Evolutionary conservation across 2,113 vertebrate genomes (phyloP).

Genomic region (Aegithalos caudatus): DNA sequence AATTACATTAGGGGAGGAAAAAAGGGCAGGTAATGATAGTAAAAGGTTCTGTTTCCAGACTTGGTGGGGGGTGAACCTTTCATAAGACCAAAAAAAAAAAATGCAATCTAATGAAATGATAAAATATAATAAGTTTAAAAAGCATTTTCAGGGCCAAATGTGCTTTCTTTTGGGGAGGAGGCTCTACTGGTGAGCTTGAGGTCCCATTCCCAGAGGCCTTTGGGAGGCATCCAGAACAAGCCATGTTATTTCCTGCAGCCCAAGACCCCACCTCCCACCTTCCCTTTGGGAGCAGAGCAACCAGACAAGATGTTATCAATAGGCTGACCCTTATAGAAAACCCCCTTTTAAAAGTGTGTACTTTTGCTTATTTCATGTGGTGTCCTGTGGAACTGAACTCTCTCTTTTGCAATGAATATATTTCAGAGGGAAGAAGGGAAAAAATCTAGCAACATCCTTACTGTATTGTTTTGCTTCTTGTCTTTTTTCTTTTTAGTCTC

Average conservation of each 20-base stretch:
- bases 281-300: constrained; percentile 60
- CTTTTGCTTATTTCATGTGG: constrained; percentile 71
- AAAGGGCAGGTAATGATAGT: not conserved
- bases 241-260: constrained; percentile 40
- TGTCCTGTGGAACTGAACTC: constrained; percentile 49
- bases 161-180: not conserved
- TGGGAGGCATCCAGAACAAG: not conserved
- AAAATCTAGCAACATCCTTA: constrained; percentile 55
- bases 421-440: constrained; percentile 29
- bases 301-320: constrained; percentile 74
- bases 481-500: not conserved
- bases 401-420: not conserved
- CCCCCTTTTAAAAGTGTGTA: constrained; percentile 62
- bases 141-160: not conserved
- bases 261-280: not conserved
- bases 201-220: not conserved
- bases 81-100: not conserved
- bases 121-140: not conserved
- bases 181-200: not conserved
- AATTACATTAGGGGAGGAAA: constrained; percentile 26
- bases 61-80: not conserved
- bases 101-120: not conserved
- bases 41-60: not conserved
- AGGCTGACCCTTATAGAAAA: constrained; percentile 56
- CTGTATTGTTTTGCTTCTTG: not conserved